Evolutionary conservation across 2,113 vertebrate genomes (phyloP).

Genomic region (Pollimyrus isidori): DNA sequence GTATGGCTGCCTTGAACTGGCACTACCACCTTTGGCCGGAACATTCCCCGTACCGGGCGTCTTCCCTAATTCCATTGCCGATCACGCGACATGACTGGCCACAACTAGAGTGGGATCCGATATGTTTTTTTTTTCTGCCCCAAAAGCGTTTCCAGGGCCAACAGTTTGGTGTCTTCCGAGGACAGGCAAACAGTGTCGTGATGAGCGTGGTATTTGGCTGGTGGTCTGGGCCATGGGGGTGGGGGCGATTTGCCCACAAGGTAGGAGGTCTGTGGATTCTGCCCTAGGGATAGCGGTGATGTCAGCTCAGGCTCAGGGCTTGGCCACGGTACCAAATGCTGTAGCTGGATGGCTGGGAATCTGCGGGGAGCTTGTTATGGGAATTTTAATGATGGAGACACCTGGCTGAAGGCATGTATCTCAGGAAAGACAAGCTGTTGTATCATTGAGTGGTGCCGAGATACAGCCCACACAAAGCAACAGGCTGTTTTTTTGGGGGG

Average conservation of each 20-base stretch:
- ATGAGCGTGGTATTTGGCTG: neutral
- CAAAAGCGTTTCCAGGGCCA: too few relatives aligned
- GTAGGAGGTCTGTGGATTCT: neutral
- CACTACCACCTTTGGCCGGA: neutral
- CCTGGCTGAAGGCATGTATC: neutral
- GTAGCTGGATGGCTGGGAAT: neutral
- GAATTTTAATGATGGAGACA: neutral
- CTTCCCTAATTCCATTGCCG: neutral
- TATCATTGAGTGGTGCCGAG: neutral
- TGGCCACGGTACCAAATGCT: neutral
- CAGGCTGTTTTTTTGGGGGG: neutral
- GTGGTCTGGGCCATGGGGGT: neutral
- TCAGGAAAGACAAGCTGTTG: neutral
- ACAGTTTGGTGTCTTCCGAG: neutral
- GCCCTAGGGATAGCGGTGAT: neutral
- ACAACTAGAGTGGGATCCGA: too few relatives aligned
- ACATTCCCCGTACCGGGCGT: neutral
- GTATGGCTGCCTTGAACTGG: neutral
- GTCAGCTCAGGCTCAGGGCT: neutral
- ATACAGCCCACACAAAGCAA: neutral
- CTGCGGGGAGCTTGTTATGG: neutral
- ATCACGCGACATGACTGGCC: neutral
- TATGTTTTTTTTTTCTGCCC: neutral
- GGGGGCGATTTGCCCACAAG: neutral
- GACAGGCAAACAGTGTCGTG: constrained; percentile 5